Conservation (phyloP, 2,888 invertebrate species). For the Microctonus hyperodae region DNA sequence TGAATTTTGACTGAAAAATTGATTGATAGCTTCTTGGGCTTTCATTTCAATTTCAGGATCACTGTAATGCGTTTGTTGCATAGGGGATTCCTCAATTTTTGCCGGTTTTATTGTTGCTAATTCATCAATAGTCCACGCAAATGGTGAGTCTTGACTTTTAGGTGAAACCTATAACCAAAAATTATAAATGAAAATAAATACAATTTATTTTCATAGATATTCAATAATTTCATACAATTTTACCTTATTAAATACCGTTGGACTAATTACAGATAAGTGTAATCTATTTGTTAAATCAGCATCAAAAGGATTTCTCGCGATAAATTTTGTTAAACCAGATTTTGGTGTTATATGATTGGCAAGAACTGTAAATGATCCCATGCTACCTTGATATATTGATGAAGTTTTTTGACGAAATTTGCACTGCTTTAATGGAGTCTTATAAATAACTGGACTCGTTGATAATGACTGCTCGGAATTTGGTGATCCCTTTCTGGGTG, state of each 20-base stretch:
- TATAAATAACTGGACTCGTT: constrained; percentile 40
- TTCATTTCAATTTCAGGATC: constrained; percentile 72
- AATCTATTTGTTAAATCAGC: constrained; percentile 70
- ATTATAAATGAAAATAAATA: constrained; percentile 24
- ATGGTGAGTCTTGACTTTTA: constrained; percentile 60
- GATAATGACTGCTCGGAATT: background rate
- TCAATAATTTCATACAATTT: background rate
- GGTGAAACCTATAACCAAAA: constrained; percentile 56
- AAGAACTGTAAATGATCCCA: constrained; percentile 52
- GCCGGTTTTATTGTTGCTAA: constrained; percentile 73
- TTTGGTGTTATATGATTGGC: constrained; percentile 67
- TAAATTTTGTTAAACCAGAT: constrained; percentile 65
- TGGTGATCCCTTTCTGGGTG: background rate
- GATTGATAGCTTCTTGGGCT: constrained; percentile 74
- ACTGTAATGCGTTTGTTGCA: constrained; percentile 69
- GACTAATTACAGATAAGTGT: constrained; percentile 75
- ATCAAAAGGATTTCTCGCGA: constrained; percentile 75
- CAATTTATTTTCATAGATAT: background rate
- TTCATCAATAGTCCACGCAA: constrained; percentile 77
- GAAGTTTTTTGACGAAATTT: constrained; percentile 35
- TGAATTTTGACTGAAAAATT: constrained; percentile 67
- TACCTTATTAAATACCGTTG: constrained; percentile 60
- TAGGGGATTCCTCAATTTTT: constrained; percentile 71
- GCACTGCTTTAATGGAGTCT: constrained; percentile 47
- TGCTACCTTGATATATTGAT: constrained; percentile 35